Evolutionary conservation across 2,888 invertebrate species (phyloP).

Genomic region (Lycaena phlaeas): DNA sequence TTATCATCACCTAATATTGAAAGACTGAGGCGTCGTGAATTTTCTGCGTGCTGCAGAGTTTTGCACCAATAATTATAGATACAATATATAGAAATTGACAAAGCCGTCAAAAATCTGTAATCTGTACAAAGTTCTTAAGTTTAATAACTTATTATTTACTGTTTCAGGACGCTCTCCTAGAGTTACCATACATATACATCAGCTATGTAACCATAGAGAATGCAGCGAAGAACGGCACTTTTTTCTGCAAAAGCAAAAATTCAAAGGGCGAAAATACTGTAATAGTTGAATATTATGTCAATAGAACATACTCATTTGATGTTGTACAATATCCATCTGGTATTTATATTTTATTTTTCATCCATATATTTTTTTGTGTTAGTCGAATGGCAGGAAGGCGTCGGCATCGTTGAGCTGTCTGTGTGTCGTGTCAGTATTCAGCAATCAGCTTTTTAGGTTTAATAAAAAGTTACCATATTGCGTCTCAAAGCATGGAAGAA

Average conservation of each 20-base stretch:
- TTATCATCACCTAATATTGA: no score
- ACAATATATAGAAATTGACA: no score
- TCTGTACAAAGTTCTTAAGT: background rate
- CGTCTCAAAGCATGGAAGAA: no score
- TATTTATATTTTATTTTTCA: conserved; percentile 19
- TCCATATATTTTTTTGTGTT: no score
- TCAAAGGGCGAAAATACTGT: conserved; percentile 24
- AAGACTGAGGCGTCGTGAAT: no score
- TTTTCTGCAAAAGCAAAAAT: conserved; percentile 40
- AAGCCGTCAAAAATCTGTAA: no score
- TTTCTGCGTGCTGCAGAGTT: no score
- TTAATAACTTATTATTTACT: background rate
- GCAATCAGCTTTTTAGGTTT: background rate
- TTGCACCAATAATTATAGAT: no score
- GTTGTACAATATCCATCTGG: conserved; percentile 38
- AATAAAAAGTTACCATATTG: background rate
- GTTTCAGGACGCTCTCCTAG: conserved; percentile 34
- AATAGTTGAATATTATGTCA: conserved; percentile 33
- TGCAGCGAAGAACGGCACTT: conserved; percentile 32
- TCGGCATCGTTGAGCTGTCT: no score
- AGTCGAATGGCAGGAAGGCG: no score
- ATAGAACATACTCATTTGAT: conserved; percentile 41
- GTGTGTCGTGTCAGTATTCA: background rate
- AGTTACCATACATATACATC: conserved; percentile 38
- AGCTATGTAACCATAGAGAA: conserved; percentile 39